Conservation (phyloP, 2,113 vertebrate genomes). For the Oryzias melastigma region DNA sequence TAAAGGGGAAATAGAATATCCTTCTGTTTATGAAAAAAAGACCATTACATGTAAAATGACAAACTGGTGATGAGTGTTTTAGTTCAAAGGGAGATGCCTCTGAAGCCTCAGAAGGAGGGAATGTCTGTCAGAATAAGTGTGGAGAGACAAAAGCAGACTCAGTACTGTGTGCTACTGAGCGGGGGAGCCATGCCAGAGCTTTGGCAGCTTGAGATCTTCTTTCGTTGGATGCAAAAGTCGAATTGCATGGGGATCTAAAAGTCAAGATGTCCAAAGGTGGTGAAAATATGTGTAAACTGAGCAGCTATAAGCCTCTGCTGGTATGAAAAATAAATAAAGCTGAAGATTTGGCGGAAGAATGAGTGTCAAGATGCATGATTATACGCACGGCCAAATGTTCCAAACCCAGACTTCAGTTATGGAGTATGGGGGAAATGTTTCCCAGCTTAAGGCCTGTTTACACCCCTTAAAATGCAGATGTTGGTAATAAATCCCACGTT, state of each 20-base stretch:
- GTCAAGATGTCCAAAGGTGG: constrained; percentile 7
- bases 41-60: constrained; percentile 45
- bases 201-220: constrained; percentile 27
- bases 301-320: constrained; percentile 1
- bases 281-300: constrained; percentile 10
- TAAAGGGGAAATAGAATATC: constrained; percentile 54
- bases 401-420: constrained; percentile 29
- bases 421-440: constrained; percentile 47
- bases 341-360: background rate
- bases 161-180: constrained; percentile 13
- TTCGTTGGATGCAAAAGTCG: constrained; percentile 48
- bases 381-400: constrained; percentile 8
- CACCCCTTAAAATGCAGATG: constrained; percentile 73
- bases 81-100: constrained; percentile 39
- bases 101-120: constrained; percentile 27
- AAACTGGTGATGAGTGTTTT: constrained; percentile 47
- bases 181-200: constrained; percentile 23
- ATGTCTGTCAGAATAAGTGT: constrained; percentile 23
- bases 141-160: constrained; percentile 23
- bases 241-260: constrained; percentile 38
- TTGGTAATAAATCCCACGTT: constrained; percentile 74
- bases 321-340: background rate
- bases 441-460: constrained; percentile 54
- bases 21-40: constrained; percentile 51
- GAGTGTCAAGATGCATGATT: constrained; percentile 4